Base-by-base conservation (phyloP, 2,797 vertebrate species). In the Epinephelus malabaricus region DNA sequence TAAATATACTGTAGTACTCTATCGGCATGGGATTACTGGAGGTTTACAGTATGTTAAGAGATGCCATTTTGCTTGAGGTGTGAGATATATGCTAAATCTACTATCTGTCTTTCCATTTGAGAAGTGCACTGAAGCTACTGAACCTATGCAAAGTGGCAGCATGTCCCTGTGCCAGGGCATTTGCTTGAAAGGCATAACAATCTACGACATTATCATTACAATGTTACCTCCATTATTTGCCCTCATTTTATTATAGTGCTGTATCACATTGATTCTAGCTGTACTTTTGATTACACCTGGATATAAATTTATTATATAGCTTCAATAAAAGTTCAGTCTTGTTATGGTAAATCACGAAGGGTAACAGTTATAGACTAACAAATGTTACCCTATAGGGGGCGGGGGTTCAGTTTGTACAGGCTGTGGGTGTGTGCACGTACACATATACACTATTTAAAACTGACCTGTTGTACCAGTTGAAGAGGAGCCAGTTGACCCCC, bases 401-500 rank as follows among this genome's bases (percentile, higher is more conserved):
- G 9, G 40, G 40, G 40, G 40, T 40, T 45, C 34, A 46, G 34
- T 9, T 6, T 45, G 9, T 49, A 56, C 3, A 11, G 2, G 18
- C 4, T 58, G 47, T 14, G n/a, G 19, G 8, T 55, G 14, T 59
- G 47, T 34, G 8, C 53, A 54, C 18, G 30, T 43, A 40, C 63
- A 27, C 25, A 55, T 38, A 19, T 23, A 23, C 12, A 69, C 15
- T 5, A n/a, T 23, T 68, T 40, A 21, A 62, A 68, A 88, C 95
- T 88, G 82, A 99, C 98, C 98, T 98, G 94, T 99, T 99, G 92
- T 99, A 99, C 98, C 98, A 99, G 95, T 99, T 99, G 94, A 99
- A 99, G 1, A 99, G 96, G 65, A 99, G 97, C 98, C 98, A 99
- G 94, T 99, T 99, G 87, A 99, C 97, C 88, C 98, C 98, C 93